These are phyloP conservation scores for Pseudochromis fuscus DNA, from an alignment of 2,797 vertebrate genomes.

Conservation along the genomic window DNA sequence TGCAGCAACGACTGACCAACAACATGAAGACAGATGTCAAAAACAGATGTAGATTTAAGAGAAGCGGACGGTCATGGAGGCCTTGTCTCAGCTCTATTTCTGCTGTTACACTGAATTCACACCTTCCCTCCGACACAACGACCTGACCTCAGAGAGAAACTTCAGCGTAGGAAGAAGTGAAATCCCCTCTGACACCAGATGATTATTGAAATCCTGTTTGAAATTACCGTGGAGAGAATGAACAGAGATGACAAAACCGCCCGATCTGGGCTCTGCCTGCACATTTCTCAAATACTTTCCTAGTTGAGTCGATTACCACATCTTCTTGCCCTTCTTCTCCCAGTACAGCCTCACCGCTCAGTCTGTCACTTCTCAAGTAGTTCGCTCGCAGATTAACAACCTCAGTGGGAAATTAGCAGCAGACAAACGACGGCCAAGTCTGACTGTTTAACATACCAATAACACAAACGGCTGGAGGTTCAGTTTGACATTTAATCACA, in stretches of 20 bases:
- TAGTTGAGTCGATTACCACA: constrained; percentile 78
- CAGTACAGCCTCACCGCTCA: constrained; percentile 23
- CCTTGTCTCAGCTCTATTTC: not conserved
- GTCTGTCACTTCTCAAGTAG: constrained; percentile 16
- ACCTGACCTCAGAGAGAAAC: constrained; percentile 21
- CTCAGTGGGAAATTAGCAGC: constrained; percentile 35
- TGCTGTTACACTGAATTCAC: not conserved
- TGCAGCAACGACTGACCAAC: constrained; percentile 19
- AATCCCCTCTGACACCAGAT: constrained; percentile 38
- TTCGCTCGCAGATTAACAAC: constrained; percentile 16
- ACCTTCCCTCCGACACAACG: not conserved
- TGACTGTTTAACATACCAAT: constrained; percentile 2
- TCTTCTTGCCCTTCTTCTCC: constrained; percentile 60
- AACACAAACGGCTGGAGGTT: constrained; percentile 14
- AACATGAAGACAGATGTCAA: constrained; percentile 18
- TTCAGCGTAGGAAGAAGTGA: constrained; percentile 27
- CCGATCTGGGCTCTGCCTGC: constrained; percentile 68
- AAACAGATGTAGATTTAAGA: not conserved
- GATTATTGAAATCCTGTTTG: constrained; percentile 50
- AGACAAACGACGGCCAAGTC: constrained; percentile 25
- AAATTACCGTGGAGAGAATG: constrained; percentile 56
- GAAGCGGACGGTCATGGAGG: not conserved
- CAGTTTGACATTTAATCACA: not conserved
- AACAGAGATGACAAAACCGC: constrained; percentile 74
- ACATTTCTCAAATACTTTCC: constrained; percentile 85